phyloP scores from a whole-genome alignment of 92 coral and sea anemone species.

The Porites divaricata region DNA sequence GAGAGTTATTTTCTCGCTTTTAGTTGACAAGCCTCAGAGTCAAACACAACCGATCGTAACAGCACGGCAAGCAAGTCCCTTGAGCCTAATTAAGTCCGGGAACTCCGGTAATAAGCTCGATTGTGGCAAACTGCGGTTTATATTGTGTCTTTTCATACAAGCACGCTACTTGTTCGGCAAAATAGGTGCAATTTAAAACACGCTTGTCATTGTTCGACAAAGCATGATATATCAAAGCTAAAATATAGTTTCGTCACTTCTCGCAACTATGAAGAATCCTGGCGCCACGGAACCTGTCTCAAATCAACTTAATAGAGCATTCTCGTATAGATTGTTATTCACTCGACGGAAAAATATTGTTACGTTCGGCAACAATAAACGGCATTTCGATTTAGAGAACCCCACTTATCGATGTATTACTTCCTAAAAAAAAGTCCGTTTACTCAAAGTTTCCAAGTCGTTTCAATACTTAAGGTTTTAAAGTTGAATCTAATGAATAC shows the following conservation, averaged over 20 bases:
- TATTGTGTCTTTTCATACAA: slow-evolving; percentile 6
- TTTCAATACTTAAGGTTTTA: not conserved
- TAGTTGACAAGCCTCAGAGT: not conserved
- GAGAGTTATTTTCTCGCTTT: not conserved
- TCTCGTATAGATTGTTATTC: slow-evolving; percentile 7
- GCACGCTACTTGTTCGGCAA: not conserved
- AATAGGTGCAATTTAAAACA: slow-evolving; percentile 17
- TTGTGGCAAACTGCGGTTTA: slow-evolving; percentile 1
- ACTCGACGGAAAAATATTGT: slow-evolving; percentile 4
- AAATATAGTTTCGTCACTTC: slow-evolving; percentile 27
- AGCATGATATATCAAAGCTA: slow-evolving; percentile 27
- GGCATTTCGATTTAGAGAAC: not conserved
- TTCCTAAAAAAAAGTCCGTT: not conserved
- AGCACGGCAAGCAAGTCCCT: not conserved
- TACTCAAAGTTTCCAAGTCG: not conserved
- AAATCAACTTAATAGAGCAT: slow-evolving; percentile 1
- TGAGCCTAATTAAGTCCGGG: not conserved
- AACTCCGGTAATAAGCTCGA: not conserved
- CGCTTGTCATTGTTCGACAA: slow-evolving; percentile 34
- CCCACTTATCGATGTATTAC: not conserved
- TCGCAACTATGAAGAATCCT: not conserved
- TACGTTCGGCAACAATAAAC: not conserved
- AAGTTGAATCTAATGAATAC: not conserved
- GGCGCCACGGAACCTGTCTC: slow-evolving; percentile 36
- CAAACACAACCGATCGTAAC: too few species aligned